A percentile compares a stretch with the other conserved stretches of the same genome.
phyloP scores from a whole-genome alignment of 2,113 vertebrate species.

The Trichomycterus rosablanca region DNA sequence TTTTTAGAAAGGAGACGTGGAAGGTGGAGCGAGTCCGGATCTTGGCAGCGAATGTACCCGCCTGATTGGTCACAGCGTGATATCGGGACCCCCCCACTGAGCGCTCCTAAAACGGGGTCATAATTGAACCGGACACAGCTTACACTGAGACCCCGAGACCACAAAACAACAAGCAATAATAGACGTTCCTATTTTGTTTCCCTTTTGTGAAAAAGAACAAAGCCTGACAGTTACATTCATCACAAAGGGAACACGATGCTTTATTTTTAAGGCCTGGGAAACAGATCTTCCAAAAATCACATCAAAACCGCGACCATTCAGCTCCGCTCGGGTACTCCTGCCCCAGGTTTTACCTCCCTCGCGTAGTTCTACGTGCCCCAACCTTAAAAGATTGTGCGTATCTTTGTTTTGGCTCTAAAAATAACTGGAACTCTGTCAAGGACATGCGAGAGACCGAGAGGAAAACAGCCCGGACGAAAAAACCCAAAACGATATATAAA shows the following conservation, averaged over 20 bases:
- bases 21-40: conserved; percentile 53
- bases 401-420: conserved; percentile 36
- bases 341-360: conserved; percentile 26
- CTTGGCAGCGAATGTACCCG: conserved; percentile 57
- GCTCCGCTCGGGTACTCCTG: conserved; percentile 15
- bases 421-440: conserved; percentile 31
- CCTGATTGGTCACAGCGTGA: conserved; percentile 58
- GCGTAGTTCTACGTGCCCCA: not conserved
- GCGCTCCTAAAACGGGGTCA: conserved; percentile 64
- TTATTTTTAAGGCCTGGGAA: conserved; percentile 65
- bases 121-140: conserved; percentile 70
- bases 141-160: conserved; percentile 38
- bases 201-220: conserved; percentile 73
- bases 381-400: conserved; percentile 48
- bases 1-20: conserved; percentile 40
- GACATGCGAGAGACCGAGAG: conserved; percentile 41
- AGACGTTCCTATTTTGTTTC: conserved; percentile 67
- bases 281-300: conserved; percentile 41
- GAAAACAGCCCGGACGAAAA: not conserved
- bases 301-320: conserved; percentile 54
- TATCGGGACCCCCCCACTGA: conserved; percentile 48
- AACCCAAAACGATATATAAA: conserved; percentile 21
- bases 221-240: conserved; percentile 78
- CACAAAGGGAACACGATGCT: conserved; percentile 61
- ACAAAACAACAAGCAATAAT: conserved; percentile 50